phyloP scores from a whole-genome alignment of 2,888 invertebrate genomes.

The Drosophila dives region DNA sequence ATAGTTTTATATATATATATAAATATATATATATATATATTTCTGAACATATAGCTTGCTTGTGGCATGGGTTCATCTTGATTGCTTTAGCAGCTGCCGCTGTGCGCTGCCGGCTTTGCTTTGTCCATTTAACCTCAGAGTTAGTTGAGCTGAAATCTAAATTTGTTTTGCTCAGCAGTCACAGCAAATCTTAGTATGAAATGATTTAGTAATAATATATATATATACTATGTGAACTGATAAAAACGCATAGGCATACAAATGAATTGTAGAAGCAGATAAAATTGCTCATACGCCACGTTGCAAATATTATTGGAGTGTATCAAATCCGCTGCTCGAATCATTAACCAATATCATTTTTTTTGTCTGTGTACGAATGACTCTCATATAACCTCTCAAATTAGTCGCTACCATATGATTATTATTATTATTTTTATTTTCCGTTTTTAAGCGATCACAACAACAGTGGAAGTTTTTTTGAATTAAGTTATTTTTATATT shows the following conservation, averaged over 20 bases:
- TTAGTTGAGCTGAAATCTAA: slow-evolving; percentile 40
- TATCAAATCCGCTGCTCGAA: slow-evolving; percentile 13
- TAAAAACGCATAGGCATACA: background rate
- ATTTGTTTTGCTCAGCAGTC: slow-evolving; percentile 10
- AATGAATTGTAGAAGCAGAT: background rate
- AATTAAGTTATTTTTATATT: slow-evolving; percentile 1
- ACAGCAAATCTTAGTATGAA: slow-evolving; percentile 18
- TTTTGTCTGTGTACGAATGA: slow-evolving; percentile 3
- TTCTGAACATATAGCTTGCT: slow-evolving; percentile 17
- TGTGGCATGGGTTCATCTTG: slow-evolving; percentile 66
- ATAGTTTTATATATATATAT: slow-evolving; percentile 8
- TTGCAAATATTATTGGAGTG: slow-evolving; percentile 4
- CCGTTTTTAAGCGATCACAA: slow-evolving; percentile 14
- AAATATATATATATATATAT: slow-evolving; percentile 12
- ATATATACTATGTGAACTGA: background rate
- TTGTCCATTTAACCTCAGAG: slow-evolving; percentile 45
- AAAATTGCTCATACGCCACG: slow-evolving; percentile 1
- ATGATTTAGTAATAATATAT: slow-evolving; percentile 24
- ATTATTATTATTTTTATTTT: slow-evolving; percentile 13
- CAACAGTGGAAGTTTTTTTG: slow-evolving; percentile 14
- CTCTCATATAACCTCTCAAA: slow-evolving; percentile 28
- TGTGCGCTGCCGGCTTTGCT: slow-evolving; percentile 42
- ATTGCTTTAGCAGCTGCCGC: slow-evolving; percentile 67
- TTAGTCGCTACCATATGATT: slow-evolving; percentile 34
- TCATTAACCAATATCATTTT: slow-evolving; percentile 39